These are phyloP conservation scores for Rhogogaster chlorosoma DNA, from an alignment of 2,888 invertebrate genomes.

Conservation along the genomic window DNA sequence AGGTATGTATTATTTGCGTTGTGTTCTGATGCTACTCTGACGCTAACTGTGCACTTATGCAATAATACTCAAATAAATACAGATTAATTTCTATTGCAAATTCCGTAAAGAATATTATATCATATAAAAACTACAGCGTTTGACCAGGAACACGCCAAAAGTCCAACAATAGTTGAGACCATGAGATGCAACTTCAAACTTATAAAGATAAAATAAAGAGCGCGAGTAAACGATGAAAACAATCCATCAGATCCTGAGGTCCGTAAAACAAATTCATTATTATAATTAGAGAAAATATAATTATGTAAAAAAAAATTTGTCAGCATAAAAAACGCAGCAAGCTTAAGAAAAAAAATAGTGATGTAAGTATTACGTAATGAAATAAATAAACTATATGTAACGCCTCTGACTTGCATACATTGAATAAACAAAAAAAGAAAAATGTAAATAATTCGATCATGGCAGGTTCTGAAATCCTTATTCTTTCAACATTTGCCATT, in stretches of 20 bases:
- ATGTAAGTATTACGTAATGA: conserved; percentile 8
- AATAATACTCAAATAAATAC: conserved; percentile 44
- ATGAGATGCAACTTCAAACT: conserved; percentile 35
- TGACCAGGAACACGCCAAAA: background rate
- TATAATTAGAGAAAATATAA: background rate
- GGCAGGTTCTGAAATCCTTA: background rate
- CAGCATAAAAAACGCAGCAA: background rate
- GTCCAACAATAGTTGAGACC: conserved; percentile 20
- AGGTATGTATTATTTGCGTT: background rate
- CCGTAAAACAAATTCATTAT: background rate
- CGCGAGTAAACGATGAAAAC: background rate
- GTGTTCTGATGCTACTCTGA: background rate
- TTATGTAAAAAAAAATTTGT: background rate
- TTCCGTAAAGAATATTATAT: conserved; percentile 13
- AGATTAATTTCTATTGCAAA: conserved; percentile 17
- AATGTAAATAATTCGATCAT: background rate
- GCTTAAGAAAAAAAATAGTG: background rate
- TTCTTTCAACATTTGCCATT: background rate
- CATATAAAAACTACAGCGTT: conserved; percentile 10
- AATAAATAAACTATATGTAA: background rate
- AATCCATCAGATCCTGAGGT: background rate
- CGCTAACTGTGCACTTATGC: background rate
- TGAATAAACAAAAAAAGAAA: background rate
- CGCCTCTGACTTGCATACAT: background rate
- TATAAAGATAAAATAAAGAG: background rate